phyloP scores from a whole-genome alignment of 2,113 vertebrate genomes.

The Paralichthys olivaceus region DNA sequence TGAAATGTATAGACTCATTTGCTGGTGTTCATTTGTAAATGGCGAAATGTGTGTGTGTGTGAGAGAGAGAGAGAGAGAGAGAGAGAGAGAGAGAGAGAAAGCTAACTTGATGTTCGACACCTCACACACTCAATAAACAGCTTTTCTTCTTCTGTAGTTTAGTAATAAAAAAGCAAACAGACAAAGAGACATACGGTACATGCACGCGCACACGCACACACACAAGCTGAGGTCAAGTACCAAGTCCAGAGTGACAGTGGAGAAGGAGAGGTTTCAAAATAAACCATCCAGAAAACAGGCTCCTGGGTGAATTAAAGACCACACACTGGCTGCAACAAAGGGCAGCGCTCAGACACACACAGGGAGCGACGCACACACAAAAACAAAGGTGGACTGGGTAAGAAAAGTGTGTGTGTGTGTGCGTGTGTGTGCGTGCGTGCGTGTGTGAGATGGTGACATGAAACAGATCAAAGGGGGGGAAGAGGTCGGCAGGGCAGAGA shows the following conservation, averaged over 20 bases:
- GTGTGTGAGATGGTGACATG: constrained; percentile 88
- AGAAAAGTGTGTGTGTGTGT: constrained; percentile 33
- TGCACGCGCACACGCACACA: neutral
- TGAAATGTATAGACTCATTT: too few species aligned
- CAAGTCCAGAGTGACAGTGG: constrained; percentile 62
- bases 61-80: too few species aligned
- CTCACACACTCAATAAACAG: neutral
- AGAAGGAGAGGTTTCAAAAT: constrained; percentile 47
- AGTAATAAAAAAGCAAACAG: neutral
- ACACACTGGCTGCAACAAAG: constrained; percentile 92
- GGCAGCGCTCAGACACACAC: constrained; percentile 66
- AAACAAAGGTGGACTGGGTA: constrained; percentile 23
- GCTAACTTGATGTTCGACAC: neutral
- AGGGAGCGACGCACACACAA: constrained; percentile 49
- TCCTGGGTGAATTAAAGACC: constrained; percentile 78
- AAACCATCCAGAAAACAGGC: constrained; percentile 65
- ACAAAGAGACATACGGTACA: neutral
- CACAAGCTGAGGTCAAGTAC: constrained; percentile 22
- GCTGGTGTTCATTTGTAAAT: too few species aligned
- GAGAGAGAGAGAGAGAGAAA: too few species aligned
- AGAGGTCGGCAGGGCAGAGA: constrained; percentile 86
- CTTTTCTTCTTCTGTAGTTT: too few species aligned
- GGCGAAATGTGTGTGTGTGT: neutral
- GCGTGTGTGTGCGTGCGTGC: constrained; percentile 71
- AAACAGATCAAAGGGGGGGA: constrained; percentile 95